Base-by-base conservation (phyloP, 2,888 invertebrate genomes). In the Hydraecia micacea region DNA sequence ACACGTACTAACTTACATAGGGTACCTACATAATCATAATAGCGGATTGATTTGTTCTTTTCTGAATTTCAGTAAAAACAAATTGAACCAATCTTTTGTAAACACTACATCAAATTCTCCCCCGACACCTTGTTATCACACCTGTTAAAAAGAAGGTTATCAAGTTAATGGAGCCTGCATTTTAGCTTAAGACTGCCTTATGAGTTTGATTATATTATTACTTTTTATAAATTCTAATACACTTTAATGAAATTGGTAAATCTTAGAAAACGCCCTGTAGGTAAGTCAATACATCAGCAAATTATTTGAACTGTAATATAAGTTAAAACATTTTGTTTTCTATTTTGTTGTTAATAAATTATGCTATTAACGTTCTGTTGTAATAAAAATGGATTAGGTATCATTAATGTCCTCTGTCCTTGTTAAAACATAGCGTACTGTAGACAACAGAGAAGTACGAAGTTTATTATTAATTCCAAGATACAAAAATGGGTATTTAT, bases 141-240 rank as follows among this genome's bases (percentile, higher is more conserved):
- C 68, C 42, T 74, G 71, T 78, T 69, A 42, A 65, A 60, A 76
- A 77, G 73, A 77, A 75, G 60, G 68, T 73, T 63, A 79, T 78
- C 69, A 73, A 77, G 66, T 80, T 55, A 81, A 70, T 72, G 80
- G 73, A 81, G 88, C 81, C 87, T 88, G 87, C 80, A 83, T 88
- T 86, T 83, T 87, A 87, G 86, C 80, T 84, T 85, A 85, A 83
- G 87, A 89, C 85, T 85, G 86, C 86, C 82, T 78, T 77, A 75
- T 87, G 75, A 80, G 78, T 89, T 87, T 84, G 73, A 77, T 69
- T 71, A 75, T 67, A 52, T 66, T 65, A 71, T 79, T 73, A 82
- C 66, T 73, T 83, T 80, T 69, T 74, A 62, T 68, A 67, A 76
- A 72, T 72, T 85, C 13, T n/a, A 63, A 28, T 55, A 65, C 46